Conservation (phyloP, 1,140 invertebrate genomes). For the Drosophila sucinea region DNA sequence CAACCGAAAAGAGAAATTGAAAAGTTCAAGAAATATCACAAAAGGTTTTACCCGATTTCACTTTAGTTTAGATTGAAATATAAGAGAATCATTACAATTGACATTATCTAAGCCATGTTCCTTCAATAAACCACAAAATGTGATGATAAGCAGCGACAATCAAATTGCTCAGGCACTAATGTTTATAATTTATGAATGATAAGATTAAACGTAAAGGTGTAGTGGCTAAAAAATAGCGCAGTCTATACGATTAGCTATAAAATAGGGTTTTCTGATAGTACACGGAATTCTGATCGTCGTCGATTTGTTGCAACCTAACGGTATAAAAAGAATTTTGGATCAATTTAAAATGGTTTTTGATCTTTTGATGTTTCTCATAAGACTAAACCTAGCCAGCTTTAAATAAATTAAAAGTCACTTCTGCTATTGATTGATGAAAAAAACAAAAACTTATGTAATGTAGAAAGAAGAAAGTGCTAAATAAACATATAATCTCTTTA, state of each 20-base stretch:
- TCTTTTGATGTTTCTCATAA: too few relatives aligned
- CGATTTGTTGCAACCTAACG: too few relatives aligned
- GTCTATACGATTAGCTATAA: slow-evolving; percentile 28
- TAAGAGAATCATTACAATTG: not conserved
- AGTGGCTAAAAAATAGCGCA: not conserved
- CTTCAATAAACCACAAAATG: slow-evolving; percentile 25
- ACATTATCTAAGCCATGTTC: slow-evolving; percentile 7
- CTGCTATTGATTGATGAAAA: not conserved
- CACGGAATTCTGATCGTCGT: not conserved
- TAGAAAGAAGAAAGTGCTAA: too few relatives aligned
- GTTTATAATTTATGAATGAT: slow-evolving; percentile 45
- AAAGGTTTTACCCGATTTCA: not conserved
- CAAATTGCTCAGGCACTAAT: slow-evolving; percentile 24
- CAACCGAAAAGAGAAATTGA: not conserved
- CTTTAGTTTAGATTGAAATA: not conserved
- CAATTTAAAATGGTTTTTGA: too few relatives aligned
- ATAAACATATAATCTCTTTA: too few relatives aligned
- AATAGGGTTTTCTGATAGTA: slow-evolving; percentile 16
- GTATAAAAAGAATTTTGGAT: too few relatives aligned
- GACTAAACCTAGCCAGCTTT: too few relatives aligned
- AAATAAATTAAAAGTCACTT: too few relatives aligned
- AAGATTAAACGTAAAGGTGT: slow-evolving; percentile 36
- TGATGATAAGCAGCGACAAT: slow-evolving; percentile 40
- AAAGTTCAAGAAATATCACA: not conserved
- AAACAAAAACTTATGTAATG: not conserved